Evolutionary conservation across 92 coral and sea anemone species (phyloP).

Genomic region (Meandrina meandrites): DNA sequence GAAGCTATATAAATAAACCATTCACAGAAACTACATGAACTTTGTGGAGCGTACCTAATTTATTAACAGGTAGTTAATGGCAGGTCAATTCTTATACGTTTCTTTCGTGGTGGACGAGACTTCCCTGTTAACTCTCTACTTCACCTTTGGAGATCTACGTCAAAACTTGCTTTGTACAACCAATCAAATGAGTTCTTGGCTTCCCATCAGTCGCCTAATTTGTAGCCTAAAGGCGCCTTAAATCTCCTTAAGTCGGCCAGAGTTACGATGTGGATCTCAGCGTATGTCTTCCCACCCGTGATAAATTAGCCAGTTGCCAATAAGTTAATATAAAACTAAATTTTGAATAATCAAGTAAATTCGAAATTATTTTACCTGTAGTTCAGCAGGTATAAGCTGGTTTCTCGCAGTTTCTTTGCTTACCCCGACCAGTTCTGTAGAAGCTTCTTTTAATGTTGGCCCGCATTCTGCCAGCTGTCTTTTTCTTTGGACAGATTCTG

Average conservation of each 20-base stretch:
- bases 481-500: not conserved
- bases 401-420: not conserved
- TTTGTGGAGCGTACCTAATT: too few species aligned
- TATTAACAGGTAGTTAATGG: too few species aligned
- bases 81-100: too few species aligned
- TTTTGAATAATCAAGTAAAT: not conserved
- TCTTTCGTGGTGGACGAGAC: too few species aligned
- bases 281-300: not conserved
- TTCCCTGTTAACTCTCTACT: too few species aligned
- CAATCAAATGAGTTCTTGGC: not conserved
- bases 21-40: too few species aligned
- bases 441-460: not conserved
- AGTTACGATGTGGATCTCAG: too few species aligned
- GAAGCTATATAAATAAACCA: too few species aligned
- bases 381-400: conserved; percentile 20
- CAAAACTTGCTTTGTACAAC: not conserved
- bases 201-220: too few species aligned
- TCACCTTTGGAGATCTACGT: too few species aligned
- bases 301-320: not conserved
- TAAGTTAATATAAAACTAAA: not conserved
- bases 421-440: not conserved
- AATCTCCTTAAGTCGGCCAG: too few species aligned
- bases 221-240: too few species aligned
- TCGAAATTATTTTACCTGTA: conserved; percentile 17
- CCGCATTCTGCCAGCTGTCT: not conserved